Percentiles rank a stretch among this genome's conserved stretches.
Conservation (phyloP, 2,113 vertebrate genomes). For the Malurus cyaneus region DNA sequence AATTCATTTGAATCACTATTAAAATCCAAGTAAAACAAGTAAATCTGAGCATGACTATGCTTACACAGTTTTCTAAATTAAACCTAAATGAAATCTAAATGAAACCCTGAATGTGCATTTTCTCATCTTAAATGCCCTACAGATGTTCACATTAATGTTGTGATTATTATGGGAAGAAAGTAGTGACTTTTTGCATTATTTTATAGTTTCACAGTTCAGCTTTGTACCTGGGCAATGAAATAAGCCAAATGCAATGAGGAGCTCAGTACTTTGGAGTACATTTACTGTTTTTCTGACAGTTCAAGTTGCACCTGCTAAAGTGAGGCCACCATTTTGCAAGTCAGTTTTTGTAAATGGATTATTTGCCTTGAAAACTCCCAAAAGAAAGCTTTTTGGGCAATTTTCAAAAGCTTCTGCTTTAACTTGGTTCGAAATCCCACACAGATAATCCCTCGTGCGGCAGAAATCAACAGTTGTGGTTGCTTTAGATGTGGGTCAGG, state of each 20-base stretch:
- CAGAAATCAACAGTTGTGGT: background rate
- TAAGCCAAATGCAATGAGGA: background rate
- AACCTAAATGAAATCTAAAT: no score
- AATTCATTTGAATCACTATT: background rate
- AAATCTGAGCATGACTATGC: background rate
- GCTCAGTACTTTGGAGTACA: background rate
- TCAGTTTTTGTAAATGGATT: background rate
- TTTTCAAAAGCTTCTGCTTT: background rate
- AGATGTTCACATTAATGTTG: background rate
- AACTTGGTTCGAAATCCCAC: background rate
- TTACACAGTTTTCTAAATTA: background rate
- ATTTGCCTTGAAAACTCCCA: background rate
- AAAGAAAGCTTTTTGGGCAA: background rate
- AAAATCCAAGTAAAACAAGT: background rate
- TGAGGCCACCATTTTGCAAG: background rate
- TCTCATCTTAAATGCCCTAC: background rate
- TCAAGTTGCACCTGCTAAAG: background rate
- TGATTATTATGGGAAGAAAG: background rate
- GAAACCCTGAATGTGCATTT: background rate
- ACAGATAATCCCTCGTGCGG: background rate
- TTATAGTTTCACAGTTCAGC: background rate
- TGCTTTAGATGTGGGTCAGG: background rate
- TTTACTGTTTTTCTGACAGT: background rate
- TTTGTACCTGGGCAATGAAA: background rate
- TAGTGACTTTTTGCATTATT: background rate